Evolutionary conservation across 2,888 invertebrate species (phyloP).

Genomic region (Chymomyza procnemis): DNA sequence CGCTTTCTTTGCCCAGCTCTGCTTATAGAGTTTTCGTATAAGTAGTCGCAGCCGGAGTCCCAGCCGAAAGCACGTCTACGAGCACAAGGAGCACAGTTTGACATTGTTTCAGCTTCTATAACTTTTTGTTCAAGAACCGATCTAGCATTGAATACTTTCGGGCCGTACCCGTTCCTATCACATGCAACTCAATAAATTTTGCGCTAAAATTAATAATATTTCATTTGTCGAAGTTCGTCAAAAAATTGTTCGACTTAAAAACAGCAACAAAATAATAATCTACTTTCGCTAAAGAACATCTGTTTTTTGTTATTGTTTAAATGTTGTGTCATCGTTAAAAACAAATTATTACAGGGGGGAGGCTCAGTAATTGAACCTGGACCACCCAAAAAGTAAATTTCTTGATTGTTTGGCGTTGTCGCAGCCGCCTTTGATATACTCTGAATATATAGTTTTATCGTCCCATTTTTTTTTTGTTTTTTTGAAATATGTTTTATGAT

Average conservation of each 20-base stretch:
- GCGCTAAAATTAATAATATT: neutral
- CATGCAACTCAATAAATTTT: neutral
- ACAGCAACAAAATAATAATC: neutral
- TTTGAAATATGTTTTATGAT: constrained; percentile 53
- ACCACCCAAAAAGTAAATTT: constrained; percentile 48
- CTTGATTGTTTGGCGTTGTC: constrained; percentile 11
- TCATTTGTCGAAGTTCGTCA: neutral
- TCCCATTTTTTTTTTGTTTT: neutral
- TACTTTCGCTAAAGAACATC: neutral
- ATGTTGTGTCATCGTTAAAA: neutral
- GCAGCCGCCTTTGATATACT: constrained; percentile 63
- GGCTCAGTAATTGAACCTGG: constrained; percentile 29
- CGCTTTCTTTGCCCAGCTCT: too few relatives aligned
- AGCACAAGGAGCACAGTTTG: too few relatives aligned
- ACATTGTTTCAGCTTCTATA: too few relatives aligned
- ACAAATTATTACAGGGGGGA: neutral
- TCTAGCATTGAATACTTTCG: too few relatives aligned
- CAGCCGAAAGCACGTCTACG: too few relatives aligned
- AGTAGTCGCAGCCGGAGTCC: too few relatives aligned
- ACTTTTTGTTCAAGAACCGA: too few relatives aligned
- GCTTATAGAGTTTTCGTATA: too few relatives aligned
- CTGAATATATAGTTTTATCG: constrained; percentile 16
- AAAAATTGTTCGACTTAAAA: neutral
- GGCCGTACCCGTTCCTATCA: too few relatives aligned
- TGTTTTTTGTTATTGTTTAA: neutral